Base-by-base conservation (phyloP, 2,888 invertebrate genomes). In the Cheilosia variabilis region DNA sequence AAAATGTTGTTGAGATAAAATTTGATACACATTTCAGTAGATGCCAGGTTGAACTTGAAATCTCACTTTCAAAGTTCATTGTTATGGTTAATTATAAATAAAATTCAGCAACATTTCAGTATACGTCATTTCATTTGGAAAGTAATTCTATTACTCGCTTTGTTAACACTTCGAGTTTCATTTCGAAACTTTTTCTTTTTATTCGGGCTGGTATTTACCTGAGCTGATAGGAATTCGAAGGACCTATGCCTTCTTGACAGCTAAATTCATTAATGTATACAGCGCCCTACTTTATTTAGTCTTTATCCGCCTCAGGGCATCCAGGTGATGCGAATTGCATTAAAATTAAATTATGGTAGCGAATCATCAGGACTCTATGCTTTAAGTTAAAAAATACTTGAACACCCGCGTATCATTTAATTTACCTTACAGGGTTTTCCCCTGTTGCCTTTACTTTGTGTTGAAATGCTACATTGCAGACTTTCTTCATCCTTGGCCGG, bases 371-470 rank as follows among this genome's bases (percentile, higher is more conserved):
- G 45, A 47, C 45, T 17, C 17, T 17, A 9, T 17, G 45, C 13
- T 37, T 13, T 9, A 47, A 47, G 15, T 45, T 45, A 5, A 45
- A 15, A 15, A 9, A 34, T 43, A 55, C 53, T 27, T 43, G 5
- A 1, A 37, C 43, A 55, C 53, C 52, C 7, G 13, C 24, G 53
- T 65, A 50, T 68, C 53, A 68, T 55, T 53, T 53, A 52, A 55
- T 63, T 65, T 47, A 73, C 31, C 55, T 68, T 45, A 17, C 43
- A 43, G 45, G 55, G 27, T 43, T 63, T 63, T 53, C 27, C 15
- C 53, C 58, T 52, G 31, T 47, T 53, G 60, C 31, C 53, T 53
- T 69, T 50, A 52, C 43, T 60, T 55, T 68, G 37, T 68, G 22
- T 52, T 41, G 52, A 76, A 43, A 66, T 66, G 47, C 47, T 65